A percentile compares a stretch with the other conserved stretches of the same genome.
phyloP scores from a whole-genome alignment of 2,113 vertebrate species.

The Azemiops feae region DNA sequence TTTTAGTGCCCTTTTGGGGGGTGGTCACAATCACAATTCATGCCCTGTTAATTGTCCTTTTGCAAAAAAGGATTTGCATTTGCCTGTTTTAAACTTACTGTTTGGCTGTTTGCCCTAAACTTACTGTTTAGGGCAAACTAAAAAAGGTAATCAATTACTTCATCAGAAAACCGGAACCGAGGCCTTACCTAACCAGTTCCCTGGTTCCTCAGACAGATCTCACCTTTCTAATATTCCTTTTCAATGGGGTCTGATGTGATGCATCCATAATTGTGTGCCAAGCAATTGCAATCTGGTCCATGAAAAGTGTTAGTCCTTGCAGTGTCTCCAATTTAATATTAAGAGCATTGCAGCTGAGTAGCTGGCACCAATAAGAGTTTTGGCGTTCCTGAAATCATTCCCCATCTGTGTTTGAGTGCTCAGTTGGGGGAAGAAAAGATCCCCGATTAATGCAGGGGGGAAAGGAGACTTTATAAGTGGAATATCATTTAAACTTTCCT shows the following conservation, averaged over 20 bases:
- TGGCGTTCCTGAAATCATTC: not conserved
- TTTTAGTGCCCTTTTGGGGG: not conserved
- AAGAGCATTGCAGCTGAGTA: not conserved
- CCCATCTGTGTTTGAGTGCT: not conserved
- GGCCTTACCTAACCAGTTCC: not conserved
- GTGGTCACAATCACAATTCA: not conserved
- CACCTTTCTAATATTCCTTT: not conserved
- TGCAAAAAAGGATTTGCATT: not conserved
- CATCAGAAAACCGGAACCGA: not conserved
- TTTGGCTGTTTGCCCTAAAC: not conserved
- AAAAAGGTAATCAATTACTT: not conserved
- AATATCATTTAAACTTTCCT: not conserved
- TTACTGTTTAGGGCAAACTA: not conserved
- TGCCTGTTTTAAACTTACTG: not conserved
- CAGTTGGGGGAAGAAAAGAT: not conserved
- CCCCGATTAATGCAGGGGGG: not conserved
- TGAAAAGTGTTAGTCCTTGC: slow-evolving; percentile 46
- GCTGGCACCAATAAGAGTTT: not conserved
- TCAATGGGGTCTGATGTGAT: not conserved
- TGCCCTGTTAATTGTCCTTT: not conserved
- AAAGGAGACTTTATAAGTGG: not conserved
- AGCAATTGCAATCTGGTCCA: slow-evolving; percentile 12
- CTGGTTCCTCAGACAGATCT: not conserved
- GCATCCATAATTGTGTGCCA: not conserved
- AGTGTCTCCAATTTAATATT: not conserved